Percentiles rank a stretch among this genome's conserved stretches.
phyloP scores from a whole-genome alignment of 2,797 vertebrate species.

The Arctocebus calabarensis region DNA sequence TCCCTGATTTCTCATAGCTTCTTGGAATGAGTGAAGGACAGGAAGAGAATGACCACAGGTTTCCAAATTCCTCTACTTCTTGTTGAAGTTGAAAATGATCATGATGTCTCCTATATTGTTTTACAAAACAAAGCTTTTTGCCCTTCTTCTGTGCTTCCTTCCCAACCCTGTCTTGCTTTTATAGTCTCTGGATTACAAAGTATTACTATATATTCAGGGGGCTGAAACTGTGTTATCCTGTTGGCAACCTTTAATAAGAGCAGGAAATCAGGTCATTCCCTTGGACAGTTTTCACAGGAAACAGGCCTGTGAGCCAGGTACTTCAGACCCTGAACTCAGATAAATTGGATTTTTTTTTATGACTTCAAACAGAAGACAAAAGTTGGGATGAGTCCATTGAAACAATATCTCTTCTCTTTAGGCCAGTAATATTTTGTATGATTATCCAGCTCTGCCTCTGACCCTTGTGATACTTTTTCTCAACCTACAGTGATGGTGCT shows the following conservation, averaged over 20 bases:
- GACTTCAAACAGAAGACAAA: constrained; percentile 53
- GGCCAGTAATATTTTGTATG: not conserved
- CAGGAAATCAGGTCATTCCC: constrained; percentile 57
- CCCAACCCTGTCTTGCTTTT: not conserved
- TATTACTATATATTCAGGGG: constrained; percentile 19
- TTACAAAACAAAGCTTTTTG: not conserved
- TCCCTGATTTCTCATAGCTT: not conserved
- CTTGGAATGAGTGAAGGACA: not conserved
- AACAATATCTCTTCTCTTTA: constrained; percentile 36
- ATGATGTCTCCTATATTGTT: not conserved
- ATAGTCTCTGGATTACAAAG: constrained; percentile 48
- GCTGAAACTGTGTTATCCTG: constrained; percentile 46
- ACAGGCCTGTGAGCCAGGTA: not conserved
- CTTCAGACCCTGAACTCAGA: constrained; percentile 59
- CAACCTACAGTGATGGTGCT: not conserved
- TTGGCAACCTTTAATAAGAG: constrained; percentile 47
- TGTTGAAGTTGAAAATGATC: not conserved
- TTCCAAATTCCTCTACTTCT: constrained; percentile 51
- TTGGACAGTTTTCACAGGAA: constrained; percentile 58
- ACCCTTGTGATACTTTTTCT: not conserved
- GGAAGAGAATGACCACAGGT: not conserved
- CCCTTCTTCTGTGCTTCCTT: not conserved
- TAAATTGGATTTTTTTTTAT: constrained; percentile 37
- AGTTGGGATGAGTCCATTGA: constrained; percentile 17
- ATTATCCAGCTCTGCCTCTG: not conserved